phyloP scores from a whole-genome alignment of 2,113 vertebrate species.

The Hypocryptadius cinnamomeus region DNA sequence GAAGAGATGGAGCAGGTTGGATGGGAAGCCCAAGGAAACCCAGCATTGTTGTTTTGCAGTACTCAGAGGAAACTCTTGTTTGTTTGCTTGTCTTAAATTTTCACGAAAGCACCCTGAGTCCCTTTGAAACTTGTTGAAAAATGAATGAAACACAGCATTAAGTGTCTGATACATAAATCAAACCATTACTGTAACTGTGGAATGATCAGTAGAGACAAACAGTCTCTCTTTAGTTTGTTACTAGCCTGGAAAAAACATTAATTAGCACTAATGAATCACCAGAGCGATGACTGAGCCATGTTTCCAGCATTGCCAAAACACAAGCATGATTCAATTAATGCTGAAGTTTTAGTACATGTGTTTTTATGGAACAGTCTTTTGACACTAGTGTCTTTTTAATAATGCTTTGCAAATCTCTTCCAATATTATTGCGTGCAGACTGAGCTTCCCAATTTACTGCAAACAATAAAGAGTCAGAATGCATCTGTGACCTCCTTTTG shows the following conservation, averaged over 20 bases:
- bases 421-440: conserved; percentile 36
- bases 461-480: conserved; percentile 29
- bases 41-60: background rate
- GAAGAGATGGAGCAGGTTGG: background rate
- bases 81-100: background rate
- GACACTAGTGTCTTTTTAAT: conserved; percentile 35
- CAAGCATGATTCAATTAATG: conserved; percentile 68
- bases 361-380: conserved; percentile 58
- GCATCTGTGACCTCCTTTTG: conserved; percentile 20
- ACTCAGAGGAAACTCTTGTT: background rate
- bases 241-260: conserved; percentile 63
- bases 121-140: conserved; percentile 33
- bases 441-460: conserved; percentile 32
- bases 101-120: background rate
- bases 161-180: conserved; percentile 52
- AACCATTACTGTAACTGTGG: conserved; percentile 60
- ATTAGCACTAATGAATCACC: conserved; percentile 75
- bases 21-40: background rate
- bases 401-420: conserved; percentile 15
- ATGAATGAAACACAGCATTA: conserved; percentile 36
- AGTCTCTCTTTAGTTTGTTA: conserved; percentile 56
- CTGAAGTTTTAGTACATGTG: conserved; percentile 50
- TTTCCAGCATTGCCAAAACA: conserved; percentile 55
- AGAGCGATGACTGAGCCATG: conserved; percentile 31
- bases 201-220: conserved; percentile 61